These are phyloP conservation scores for Eutrigla gurnardus DNA, from an alignment of 2,797 vertebrate genomes.

Conservation along the genomic window DNA sequence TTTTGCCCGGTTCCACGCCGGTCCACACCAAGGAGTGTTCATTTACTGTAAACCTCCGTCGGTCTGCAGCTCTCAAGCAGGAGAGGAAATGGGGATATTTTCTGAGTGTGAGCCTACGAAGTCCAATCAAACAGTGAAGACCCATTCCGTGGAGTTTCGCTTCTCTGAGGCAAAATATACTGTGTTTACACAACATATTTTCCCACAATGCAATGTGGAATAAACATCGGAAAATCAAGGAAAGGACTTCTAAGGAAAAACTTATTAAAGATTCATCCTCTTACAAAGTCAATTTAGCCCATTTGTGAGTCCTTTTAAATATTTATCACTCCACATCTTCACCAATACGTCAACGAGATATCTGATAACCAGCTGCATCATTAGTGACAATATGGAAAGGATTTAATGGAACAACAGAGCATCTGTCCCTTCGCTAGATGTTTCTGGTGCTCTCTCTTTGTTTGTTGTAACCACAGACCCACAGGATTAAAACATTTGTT, in stretches of 20 bases:
- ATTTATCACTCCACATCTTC: neutral
- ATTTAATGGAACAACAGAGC: neutral
- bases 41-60: conserved; percentile 72
- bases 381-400: neutral
- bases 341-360: neutral
- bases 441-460: conserved; percentile 8
- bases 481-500: neutral
- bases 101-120: neutral
- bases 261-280: neutral
- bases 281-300: neutral
- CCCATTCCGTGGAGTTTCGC: neutral
- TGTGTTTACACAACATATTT: neutral
- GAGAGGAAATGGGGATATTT: neutral
- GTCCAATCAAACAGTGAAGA: neutral
- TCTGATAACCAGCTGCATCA: neutral
- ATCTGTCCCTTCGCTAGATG: neutral
- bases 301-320: neutral
- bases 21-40: conserved; percentile 46
- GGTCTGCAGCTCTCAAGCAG: conserved; percentile 7
- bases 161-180: neutral
- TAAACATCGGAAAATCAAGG: neutral
- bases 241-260: neutral
- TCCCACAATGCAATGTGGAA: neutral
- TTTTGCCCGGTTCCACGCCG: conserved; percentile 58
- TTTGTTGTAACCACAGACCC: conserved; percentile 40